phyloP scores from a whole-genome alignment of 2,888 invertebrate genomes.

The Alloscopus bannaensis region DNA sequence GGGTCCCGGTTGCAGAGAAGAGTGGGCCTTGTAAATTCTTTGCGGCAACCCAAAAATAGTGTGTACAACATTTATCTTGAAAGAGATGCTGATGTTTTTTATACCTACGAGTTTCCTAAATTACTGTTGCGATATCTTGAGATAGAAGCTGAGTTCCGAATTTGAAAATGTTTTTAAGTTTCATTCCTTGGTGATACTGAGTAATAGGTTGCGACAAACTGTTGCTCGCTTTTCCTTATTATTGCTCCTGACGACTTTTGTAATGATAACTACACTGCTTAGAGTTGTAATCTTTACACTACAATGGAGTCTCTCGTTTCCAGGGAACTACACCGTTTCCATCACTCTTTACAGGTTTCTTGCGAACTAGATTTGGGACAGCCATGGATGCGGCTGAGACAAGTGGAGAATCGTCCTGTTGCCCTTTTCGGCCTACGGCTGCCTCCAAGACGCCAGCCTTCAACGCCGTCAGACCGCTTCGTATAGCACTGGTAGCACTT shows the following conservation, averaged over 20 bases:
- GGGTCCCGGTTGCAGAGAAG: constrained; percentile 59
- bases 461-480: constrained; percentile 72
- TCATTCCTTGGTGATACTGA: constrained; percentile 6
- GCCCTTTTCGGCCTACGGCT: constrained; percentile 65
- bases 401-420: constrained; percentile 70
- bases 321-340: constrained; percentile 86
- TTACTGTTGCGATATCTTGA: constrained; percentile 12
- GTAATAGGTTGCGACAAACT: constrained; percentile 11
- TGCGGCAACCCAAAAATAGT: constrained; percentile 57
- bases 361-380: constrained; percentile 71
- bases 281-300: constrained; percentile 65
- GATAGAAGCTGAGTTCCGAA: constrained; percentile 9
- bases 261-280: constrained; percentile 5
- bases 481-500: constrained; percentile 72
- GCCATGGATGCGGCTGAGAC: constrained; percentile 73
- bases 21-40: constrained; percentile 12
- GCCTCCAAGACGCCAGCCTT: constrained; percentile 71
- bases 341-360: constrained; percentile 64
- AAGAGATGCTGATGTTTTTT: constrained; percentile 28
- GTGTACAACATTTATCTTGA: constrained; percentile 28
- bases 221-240: constrained; percentile 3
- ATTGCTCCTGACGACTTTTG: constrained; percentile 30
- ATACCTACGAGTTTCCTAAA: constrained; percentile 21
- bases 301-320: constrained; percentile 87
- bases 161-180: background rate